These are phyloP conservation scores for Hylomyscus alleni DNA, from an alignment of 2,797 vertebrate genomes.

Conservation along the genomic window DNA sequence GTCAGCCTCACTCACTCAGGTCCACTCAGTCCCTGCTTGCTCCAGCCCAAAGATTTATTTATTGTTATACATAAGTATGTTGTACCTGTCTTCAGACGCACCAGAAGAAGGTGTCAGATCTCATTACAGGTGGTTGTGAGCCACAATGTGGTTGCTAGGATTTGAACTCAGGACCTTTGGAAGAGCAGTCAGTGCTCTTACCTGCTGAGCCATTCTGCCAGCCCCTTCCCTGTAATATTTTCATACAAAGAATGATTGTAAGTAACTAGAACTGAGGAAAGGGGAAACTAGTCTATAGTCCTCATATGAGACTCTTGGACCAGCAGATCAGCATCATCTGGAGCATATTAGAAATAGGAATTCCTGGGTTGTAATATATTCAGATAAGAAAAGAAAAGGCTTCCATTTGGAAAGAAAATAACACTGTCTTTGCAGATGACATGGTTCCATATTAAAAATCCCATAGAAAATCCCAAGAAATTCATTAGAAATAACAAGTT, in stretches of 20 bases:
- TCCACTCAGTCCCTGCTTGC: no score
- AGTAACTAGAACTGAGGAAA: not conserved
- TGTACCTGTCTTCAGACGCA: no score
- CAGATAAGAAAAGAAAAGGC: constrained; percentile 44
- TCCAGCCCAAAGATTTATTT: no score
- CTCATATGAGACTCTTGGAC: not conserved
- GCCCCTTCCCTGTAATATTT: not conserved
- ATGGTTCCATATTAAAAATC: not conserved
- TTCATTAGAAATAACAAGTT: constrained; percentile 21
- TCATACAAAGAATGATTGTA: not conserved
- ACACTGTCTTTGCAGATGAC: not conserved
- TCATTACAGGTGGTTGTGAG: no score
- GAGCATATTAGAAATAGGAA: constrained; percentile 21
- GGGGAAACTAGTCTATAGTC: not conserved
- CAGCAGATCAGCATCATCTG: not conserved
- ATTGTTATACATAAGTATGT: no score
- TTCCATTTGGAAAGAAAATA: constrained; percentile 25
- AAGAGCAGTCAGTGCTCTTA: no score
- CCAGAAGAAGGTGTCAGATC: no score
- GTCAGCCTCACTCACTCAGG: no score
- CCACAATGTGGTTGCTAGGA: no score
- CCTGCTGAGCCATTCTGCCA: no score
- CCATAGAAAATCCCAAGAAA: constrained; percentile 43
- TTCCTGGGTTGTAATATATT: not conserved
- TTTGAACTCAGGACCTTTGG: no score